Evolutionary conservation across 2,113 vertebrate species (phyloP).

Genomic region (Phoenicopterus ruber): DNA sequence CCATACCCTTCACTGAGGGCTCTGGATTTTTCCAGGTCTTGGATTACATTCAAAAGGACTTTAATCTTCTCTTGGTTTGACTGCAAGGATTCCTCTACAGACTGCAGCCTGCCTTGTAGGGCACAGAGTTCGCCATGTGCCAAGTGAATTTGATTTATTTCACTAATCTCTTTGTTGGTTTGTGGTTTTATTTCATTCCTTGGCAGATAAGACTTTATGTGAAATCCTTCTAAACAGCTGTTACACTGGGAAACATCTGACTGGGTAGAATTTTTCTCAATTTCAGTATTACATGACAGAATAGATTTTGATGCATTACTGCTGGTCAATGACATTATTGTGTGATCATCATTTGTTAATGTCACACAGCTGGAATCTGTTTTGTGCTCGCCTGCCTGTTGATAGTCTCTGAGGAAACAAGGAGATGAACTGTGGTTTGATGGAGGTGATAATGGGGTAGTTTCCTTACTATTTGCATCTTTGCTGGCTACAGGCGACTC

Average conservation of each 20-base stretch:
- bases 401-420: conserved; percentile 20
- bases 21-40: conserved; percentile 96
- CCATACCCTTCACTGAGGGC: conserved; percentile 94
- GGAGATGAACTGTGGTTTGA: conserved; percentile 44
- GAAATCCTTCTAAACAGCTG: conserved; percentile 56
- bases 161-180: conserved; percentile 39
- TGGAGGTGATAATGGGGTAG: conserved; percentile 8
- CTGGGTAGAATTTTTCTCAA: background rate
- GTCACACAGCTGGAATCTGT: background rate
- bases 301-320: background rate
- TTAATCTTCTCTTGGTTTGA: conserved; percentile 99
- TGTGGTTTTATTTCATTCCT: conserved; percentile 56
- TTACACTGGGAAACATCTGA: conserved; percentile 34
- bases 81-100: conserved; percentile 90
- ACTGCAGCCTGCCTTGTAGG: conserved; percentile 86
- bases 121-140: conserved; percentile 70
- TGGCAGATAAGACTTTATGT: conserved; percentile 23
- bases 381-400: conserved; percentile 25
- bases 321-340: background rate
- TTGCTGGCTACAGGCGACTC: conserved; percentile 37
- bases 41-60: conserved; percentile 97
- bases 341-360: background rate
- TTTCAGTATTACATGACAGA: background rate
- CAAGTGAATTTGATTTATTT: conserved; percentile 68
- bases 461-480: conserved; percentile 51